phyloP scores from a whole-genome alignment of 2,888 invertebrate genomes.

The Aporophyla lueneburgensis region DNA sequence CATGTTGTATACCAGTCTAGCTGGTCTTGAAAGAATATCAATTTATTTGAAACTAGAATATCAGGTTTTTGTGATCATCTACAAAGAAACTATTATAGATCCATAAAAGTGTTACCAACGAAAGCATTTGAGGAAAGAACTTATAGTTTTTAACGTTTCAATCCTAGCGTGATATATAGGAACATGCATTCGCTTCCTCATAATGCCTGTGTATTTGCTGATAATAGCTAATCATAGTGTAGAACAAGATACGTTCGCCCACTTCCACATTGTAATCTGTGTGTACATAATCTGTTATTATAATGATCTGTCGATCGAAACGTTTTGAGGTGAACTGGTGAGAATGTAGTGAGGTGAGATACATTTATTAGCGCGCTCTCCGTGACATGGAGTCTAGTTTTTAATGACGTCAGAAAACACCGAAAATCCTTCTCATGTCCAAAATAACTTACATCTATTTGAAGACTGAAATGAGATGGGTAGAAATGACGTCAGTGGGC shows the following conservation, averaged over 20 bases:
- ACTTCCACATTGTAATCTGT: conserved; percentile 55
- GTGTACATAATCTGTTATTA: conserved; percentile 53
- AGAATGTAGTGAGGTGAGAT: conserved; percentile 45
- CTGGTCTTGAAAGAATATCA: conserved; percentile 18
- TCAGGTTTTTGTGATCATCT: conserved; percentile 49
- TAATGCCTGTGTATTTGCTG: conserved; percentile 44
- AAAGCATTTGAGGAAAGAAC: conserved; percentile 30
- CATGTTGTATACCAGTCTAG: conserved; percentile 35
- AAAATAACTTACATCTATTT: no score
- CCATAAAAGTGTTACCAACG: conserved; percentile 16
- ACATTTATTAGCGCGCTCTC: conserved; percentile 56
- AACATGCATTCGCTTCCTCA: conserved; percentile 36
- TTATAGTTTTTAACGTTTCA: background rate
- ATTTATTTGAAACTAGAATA: conserved; percentile 40
- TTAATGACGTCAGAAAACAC: conserved; percentile 27
- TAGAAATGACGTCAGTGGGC: background rate
- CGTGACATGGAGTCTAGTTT: conserved; percentile 49
- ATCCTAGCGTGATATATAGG: conserved; percentile 11
- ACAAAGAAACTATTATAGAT: conserved; percentile 41
- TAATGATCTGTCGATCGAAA: conserved; percentile 59
- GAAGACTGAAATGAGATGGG: conserved; percentile 1
- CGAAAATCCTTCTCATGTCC: no score
- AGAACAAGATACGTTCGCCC: conserved; percentile 54
- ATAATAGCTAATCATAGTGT: conserved; percentile 53
- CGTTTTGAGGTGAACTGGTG: conserved; percentile 65